Conservation (phyloP, 2,888 invertebrate genomes). For the Thysanoteuthis rhombus region DNA sequence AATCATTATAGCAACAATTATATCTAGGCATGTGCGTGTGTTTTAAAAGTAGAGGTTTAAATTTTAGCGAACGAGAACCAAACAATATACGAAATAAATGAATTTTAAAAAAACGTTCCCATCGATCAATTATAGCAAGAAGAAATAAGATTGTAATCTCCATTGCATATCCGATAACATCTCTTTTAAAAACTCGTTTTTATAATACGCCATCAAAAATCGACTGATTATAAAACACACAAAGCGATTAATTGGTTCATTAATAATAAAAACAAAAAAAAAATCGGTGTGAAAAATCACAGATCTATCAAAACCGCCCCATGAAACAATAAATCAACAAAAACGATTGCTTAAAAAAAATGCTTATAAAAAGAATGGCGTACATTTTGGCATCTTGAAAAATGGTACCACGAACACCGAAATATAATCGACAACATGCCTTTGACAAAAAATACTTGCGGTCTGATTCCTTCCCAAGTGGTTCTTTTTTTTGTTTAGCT, state of each 20-base stretch:
- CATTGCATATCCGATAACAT: background rate
- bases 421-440: slow-evolving; percentile 12
- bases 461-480: background rate
- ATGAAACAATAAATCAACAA: background rate
- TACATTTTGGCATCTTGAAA: background rate
- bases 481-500: background rate
- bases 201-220: background rate
- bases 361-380: background rate
- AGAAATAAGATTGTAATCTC: background rate
- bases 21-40: background rate
- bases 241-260: background rate
- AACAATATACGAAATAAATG: background rate
- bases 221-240: background rate
- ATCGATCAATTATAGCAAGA: background rate
- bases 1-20: background rate
- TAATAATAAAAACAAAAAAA: background rate
- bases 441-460: background rate
- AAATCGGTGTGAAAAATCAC: background rate
- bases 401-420: background rate
- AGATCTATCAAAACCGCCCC: background rate
- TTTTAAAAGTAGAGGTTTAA: no score
- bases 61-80: background rate
- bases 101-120: background rate
- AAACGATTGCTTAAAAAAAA: background rate
- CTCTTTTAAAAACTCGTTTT: background rate